A percentile compares a stretch with the other conserved stretches of the same genome.
Evolutionary conservation across 2,113 vertebrate species (phyloP).

Genomic region (Piprites chloris): DNA sequence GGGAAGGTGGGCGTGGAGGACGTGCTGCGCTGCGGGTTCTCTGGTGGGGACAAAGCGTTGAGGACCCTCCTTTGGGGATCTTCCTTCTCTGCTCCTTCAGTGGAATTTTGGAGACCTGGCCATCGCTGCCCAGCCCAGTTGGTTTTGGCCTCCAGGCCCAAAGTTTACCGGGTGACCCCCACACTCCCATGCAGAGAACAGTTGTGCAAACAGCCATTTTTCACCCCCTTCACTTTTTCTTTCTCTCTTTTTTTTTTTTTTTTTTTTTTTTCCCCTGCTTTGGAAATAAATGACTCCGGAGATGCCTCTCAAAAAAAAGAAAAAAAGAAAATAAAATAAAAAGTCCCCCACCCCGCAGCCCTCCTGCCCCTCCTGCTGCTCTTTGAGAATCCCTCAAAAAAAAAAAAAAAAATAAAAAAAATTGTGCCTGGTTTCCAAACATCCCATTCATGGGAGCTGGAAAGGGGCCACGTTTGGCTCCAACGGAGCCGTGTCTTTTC

Average conservation of each 20-base stretch:
- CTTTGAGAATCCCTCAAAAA: not conserved
- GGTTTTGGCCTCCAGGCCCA: not conserved
- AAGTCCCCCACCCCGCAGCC: not conserved
- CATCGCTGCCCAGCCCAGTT: not conserved
- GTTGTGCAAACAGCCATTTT: not conserved
- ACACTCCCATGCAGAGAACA: not conserved
- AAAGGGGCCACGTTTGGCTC: not conserved
- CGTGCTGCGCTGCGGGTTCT: not conserved
- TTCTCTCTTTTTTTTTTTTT: not conserved
- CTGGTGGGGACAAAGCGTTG: not conserved
- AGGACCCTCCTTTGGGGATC: not conserved
- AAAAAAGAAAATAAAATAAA: too few species aligned
- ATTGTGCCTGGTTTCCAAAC: not conserved
- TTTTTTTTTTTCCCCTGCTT: not conserved
- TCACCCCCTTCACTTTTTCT: not conserved
- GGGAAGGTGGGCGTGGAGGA: fast-evolving
- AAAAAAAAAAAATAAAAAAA: not conserved
- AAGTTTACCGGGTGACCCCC: too few species aligned
- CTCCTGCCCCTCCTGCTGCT: not conserved
- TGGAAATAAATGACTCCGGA: not conserved
- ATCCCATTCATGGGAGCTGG: slow-evolving; percentile 30
- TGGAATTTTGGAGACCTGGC: not conserved
- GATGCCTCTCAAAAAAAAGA: not conserved
- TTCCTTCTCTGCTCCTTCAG: not conserved
- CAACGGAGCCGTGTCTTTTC: not conserved